These are phyloP conservation scores for Oncorhynchus masou DNA, from an alignment of 2,113 vertebrate genomes.

Conservation along the genomic window DNA sequence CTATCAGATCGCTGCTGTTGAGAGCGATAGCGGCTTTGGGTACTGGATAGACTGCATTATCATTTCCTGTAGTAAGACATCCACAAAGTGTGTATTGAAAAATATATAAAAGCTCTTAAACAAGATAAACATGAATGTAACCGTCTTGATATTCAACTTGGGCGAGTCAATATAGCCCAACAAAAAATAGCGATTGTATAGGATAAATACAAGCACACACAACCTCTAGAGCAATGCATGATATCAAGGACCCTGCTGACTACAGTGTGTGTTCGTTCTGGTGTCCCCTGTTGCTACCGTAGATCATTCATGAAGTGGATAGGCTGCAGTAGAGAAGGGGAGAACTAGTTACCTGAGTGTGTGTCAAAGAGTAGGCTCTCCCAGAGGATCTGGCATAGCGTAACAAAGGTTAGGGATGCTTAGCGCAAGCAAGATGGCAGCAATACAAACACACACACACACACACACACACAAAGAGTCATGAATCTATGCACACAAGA, in stretches of 20 bases:
- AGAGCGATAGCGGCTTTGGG: not conserved
- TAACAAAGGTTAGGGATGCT: not conserved
- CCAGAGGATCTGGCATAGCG: not conserved
- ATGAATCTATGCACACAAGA: too few species aligned
- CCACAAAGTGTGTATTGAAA: not conserved
- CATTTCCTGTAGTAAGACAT: slow-evolving; percentile 2
- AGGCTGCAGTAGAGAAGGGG: not conserved
- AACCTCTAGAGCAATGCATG: not conserved
- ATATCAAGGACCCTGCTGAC: not conserved
- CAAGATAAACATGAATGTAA: not conserved
- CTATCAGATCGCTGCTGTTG: slow-evolving; percentile 25
- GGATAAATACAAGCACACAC: too few species aligned
- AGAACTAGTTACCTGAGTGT: not conserved
- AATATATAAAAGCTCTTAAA: not conserved
- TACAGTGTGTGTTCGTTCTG: not conserved
- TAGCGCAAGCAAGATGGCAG: not conserved
- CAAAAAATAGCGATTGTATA: not conserved
- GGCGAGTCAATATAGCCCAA: not conserved
- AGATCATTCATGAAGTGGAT: slow-evolving; percentile 15
- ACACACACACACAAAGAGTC: not conserved
- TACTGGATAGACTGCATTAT: not conserved
- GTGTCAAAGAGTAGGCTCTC: not conserved
- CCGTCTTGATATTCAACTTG: not conserved
- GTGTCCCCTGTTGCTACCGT: not conserved
- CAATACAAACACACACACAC: not conserved